Evolutionary conservation across 35 echinoderm and acorn worm genomes (phyloP).

Genomic region (Lytechinus pictus): DNA sequence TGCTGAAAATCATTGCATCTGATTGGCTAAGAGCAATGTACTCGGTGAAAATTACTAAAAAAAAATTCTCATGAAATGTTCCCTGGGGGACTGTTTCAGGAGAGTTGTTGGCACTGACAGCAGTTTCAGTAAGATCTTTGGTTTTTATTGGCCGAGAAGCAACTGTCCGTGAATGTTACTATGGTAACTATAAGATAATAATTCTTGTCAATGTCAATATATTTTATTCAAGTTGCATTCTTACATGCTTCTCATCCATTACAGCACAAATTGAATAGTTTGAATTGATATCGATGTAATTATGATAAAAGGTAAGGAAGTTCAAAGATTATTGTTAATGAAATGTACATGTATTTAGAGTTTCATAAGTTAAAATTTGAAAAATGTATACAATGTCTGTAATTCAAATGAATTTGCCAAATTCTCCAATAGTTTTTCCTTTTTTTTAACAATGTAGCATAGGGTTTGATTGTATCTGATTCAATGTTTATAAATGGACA

Average conservation of each 20-base stretch:
- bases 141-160: background rate
- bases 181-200: too few species aligned
- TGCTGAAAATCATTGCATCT: too few species aligned
- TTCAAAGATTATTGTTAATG: background rate
- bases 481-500: background rate
- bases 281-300: background rate
- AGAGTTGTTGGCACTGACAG: too few species aligned
- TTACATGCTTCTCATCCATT: background rate
- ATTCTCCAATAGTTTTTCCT: background rate
- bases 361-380: background rate
- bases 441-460: background rate
- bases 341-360: background rate
- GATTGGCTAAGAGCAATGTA: too few species aligned
- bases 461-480: background rate
- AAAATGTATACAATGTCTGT: background rate
- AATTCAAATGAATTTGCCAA: background rate
- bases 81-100: too few species aligned
- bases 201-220: too few species aligned
- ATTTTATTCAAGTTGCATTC: too few species aligned
- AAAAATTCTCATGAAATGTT: too few species aligned
- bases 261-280: constrained; percentile 1
- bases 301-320: background rate
- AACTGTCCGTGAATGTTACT: background rate
- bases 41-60: too few species aligned
- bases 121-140: too few species aligned